Evolutionary conservation across 2,113 vertebrate genomes (phyloP).

Genomic region (Forbesichthys papilliferus): DNA sequence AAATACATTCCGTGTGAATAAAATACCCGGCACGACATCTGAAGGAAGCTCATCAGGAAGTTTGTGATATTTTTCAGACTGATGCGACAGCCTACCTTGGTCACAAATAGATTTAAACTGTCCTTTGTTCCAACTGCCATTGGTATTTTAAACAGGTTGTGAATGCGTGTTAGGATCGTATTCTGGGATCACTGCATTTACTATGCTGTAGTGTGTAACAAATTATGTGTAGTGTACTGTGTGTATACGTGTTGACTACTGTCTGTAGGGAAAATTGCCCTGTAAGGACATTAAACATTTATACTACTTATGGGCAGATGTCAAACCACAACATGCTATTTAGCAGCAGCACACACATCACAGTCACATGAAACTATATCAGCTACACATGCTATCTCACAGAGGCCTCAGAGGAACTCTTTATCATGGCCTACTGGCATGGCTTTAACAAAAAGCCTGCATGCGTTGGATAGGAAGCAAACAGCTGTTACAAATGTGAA

Average conservation of each 20-base stretch:
- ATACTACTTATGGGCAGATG: constrained; percentile 8
- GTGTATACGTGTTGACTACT: no score
- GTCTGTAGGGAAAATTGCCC: no score
- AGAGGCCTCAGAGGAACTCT: constrained; percentile 14
- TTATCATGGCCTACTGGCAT: not conserved
- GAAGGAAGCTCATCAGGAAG: constrained; percentile 22
- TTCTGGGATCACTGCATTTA: no score
- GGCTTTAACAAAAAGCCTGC: not conserved
- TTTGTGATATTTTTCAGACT: not conserved
- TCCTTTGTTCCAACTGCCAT: no score
- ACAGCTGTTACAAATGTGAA: constrained; percentile 22
- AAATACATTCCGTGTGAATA: constrained; percentile 24
- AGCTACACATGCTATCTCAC: not conserved
- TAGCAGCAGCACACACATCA: constrained; percentile 3
- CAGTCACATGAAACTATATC: constrained; percentile 17
- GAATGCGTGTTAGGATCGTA: no score
- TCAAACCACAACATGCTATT: not conserved
- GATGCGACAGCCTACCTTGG: not conserved
- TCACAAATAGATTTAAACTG: no score
- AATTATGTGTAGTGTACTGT: no score
- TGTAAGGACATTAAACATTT: no score
- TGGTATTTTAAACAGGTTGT: no score
- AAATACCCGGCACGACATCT: constrained; percentile 37
- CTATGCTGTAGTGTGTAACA: no score
- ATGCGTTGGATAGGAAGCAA: not conserved